Evolutionary conservation across 2,797 vertebrate species (phyloP).

Genomic region (Apogon hyalosoma): DNA sequence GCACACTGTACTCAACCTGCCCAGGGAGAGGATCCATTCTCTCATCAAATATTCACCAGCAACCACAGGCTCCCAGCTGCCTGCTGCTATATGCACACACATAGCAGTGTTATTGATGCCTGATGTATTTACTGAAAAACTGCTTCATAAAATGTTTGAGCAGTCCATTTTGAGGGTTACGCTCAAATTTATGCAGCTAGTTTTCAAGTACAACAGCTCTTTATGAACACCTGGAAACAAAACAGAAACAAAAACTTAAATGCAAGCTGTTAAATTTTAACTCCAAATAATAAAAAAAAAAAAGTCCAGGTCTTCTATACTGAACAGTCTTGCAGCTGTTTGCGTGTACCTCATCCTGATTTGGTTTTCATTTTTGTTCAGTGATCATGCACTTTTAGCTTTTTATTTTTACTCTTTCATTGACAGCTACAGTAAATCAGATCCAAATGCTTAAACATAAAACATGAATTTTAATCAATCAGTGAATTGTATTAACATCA

Average conservation of each 20-base stretch:
- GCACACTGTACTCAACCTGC: conserved; percentile 77
- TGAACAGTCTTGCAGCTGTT: not conserved
- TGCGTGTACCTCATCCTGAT: not conserved
- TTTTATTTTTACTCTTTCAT: not conserved
- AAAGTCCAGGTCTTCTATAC: not conserved
- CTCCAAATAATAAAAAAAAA: not conserved
- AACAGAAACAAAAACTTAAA: conserved; percentile 1
- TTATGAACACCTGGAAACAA: conserved; percentile 9
- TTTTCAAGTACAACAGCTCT: conserved; percentile 9
- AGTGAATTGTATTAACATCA: not conserved
- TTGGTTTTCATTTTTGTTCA: not conserved
- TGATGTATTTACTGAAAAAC: conserved; percentile 40
- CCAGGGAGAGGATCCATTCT: conserved; percentile 83
- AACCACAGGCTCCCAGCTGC: conserved; percentile 80
- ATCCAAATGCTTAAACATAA: not conserved
- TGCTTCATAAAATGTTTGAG: conserved; percentile 39
- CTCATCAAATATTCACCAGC: conserved; percentile 88
- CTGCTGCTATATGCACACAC: conserved; percentile 67
- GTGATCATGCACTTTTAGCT: conserved; percentile 30
- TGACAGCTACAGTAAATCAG: not conserved
- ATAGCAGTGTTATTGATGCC: conserved; percentile 46
- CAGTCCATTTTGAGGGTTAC: conserved; percentile 29
- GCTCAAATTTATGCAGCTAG: conserved; percentile 29
- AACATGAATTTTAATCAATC: not conserved
- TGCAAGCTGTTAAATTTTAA: conserved; percentile 3